phyloP scores from a whole-genome alignment of 2,888 invertebrate species.

The Carterocephalus palaemon region DNA sequence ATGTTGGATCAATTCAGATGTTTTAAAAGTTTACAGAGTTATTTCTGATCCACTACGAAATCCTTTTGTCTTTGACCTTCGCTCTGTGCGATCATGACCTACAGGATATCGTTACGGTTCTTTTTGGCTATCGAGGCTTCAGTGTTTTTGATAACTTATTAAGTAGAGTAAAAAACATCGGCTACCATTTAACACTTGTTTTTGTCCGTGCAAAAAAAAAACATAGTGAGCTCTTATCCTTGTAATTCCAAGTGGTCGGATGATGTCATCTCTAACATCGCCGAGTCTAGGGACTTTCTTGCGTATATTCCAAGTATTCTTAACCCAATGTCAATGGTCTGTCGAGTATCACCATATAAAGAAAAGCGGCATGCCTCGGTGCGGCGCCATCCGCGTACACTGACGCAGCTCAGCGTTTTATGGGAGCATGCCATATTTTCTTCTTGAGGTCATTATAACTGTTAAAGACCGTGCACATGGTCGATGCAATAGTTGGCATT shows the following conservation, averaged over 20 bases:
- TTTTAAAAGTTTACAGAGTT: no score
- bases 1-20: no score
- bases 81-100: no score
- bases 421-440: constrained; percentile 14
- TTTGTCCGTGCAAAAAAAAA: background rate
- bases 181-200: background rate
- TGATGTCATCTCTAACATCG: constrained; percentile 19
- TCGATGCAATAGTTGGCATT: constrained; percentile 1
- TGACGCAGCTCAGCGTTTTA: constrained; percentile 11
- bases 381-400: constrained; percentile 20
- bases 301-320: constrained; percentile 15
- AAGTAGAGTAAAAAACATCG: background rate
- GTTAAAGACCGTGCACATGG: constrained; percentile 13
- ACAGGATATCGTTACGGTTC: no score
- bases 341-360: constrained; percentile 18
- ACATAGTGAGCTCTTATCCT: constrained; percentile 3
- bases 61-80: no score
- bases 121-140: no score
- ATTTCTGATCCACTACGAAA: no score
- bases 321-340: constrained; percentile 17
- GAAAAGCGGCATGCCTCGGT: constrained; percentile 15
- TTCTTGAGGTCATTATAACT: constrained; percentile 12
- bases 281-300: constrained; percentile 19
- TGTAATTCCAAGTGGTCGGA: constrained; percentile 6
- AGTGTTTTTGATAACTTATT: no score